Evolutionary conservation across 2,888 invertebrate genomes (phyloP), one percentile per base, ranked within the genome.

Genomic region (Drosophila dives): DNA sequence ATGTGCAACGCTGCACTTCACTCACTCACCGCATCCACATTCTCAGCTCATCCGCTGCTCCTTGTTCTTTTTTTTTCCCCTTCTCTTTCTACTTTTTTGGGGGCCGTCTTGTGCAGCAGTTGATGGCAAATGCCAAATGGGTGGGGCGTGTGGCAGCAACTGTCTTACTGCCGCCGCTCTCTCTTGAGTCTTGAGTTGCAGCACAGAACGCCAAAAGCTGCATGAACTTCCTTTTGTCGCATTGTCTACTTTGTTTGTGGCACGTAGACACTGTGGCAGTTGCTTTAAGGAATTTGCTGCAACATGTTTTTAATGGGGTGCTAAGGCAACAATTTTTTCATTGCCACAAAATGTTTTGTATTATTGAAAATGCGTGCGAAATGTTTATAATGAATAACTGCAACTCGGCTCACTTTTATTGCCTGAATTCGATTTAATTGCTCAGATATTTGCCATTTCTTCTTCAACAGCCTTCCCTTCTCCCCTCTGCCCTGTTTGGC

Each of bases 211-310:
- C 51, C 54, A 55, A 66, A 66, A 75, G 75, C 78, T 64, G 58
- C 80, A 78, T 76, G 78, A 79, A 75, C 77, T 81, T 84, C 77
- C 77, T 84, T 80, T 80, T 84, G 77, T 81, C 72, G 84, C 75
- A 86, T 64, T 83, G 62, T 72, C 36, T 42, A 33, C 34, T 38
- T 34, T 63, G 53, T 68, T 26, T 78, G 77, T 75, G 75, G 65
- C 77, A 77, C 64, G 69, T 73, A 76, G 76, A 59, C 74, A 49
- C 54, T 70, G 63, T 77, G 67, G 64, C 80, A 75, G 72, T 72
- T 72, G 72, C 67, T 75, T 63, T 67, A 69, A 69, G 77, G 55
- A 64, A 76, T 64, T 73, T 64, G 69, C 58, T 59, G 77, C 77
- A 38, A 65, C 49, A 42, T 15, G 32, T 42, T 61, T 58, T 29